Evolutionary conservation across 2,797 vertebrate genomes (phyloP).

Genomic region (Sarcophilus harrisii): DNA sequence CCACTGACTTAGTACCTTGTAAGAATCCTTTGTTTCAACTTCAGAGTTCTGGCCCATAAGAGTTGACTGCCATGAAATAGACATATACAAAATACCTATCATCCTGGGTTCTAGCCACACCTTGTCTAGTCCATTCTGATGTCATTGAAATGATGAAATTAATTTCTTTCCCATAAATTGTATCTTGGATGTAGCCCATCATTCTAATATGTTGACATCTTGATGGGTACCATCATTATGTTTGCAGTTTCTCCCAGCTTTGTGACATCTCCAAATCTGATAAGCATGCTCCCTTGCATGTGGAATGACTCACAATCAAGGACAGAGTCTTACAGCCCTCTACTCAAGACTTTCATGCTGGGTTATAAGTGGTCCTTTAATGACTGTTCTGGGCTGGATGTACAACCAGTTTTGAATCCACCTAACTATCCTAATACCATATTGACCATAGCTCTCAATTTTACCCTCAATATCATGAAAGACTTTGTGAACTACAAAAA

Average conservation of each 20-base stretch:
- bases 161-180: not conserved
- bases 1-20: no score
- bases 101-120: no score
- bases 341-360: not conserved
- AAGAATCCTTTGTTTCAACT: no score
- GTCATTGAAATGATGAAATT: no score
- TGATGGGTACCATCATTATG: not conserved
- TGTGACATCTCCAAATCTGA: not conserved
- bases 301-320: not conserved
- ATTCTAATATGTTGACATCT: not conserved
- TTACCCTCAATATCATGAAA: not conserved
- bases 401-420: not conserved
- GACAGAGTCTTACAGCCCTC: not conserved
- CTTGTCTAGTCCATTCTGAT: no score
- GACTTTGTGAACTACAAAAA: not conserved
- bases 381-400: not conserved
- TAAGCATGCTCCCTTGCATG: not conserved
- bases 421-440: not conserved
- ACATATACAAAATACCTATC: no score
- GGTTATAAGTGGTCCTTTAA: not conserved
- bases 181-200: not conserved
- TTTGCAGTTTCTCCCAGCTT: not conserved
- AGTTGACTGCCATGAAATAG: no score
- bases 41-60: no score
- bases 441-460: not conserved